These are phyloP conservation scores for Drosophila mimetica DNA, from an alignment of 2,888 invertebrate species.

Conservation along the genomic window DNA sequence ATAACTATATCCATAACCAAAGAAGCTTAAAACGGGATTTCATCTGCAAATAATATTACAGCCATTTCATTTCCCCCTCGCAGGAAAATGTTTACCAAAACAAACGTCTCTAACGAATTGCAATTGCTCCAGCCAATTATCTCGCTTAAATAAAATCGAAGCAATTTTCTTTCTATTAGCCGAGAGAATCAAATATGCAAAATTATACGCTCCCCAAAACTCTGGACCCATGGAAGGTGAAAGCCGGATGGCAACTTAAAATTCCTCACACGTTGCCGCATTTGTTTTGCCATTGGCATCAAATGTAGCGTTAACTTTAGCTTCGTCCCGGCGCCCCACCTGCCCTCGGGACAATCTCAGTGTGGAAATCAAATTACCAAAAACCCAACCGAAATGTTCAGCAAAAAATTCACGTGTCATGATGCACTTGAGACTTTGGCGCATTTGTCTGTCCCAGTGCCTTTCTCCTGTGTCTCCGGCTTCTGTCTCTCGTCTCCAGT, in stretches of 20 bases:
- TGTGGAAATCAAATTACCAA: conserved; percentile 74
- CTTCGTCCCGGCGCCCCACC: conserved; percentile 16
- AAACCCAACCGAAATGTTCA: conserved; percentile 39
- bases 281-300: conserved; percentile 56
- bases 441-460: conserved; percentile 31
- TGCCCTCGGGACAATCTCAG: conserved; percentile 56
- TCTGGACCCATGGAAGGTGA: not conserved
- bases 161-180: conserved; percentile 74
- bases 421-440: conserved; percentile 76
- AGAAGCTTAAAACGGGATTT: too few relatives aligned
- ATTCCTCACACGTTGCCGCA: conserved; percentile 71
- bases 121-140: conserved; percentile 25
- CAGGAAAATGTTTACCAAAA: not conserved
- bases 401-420: conserved; percentile 72
- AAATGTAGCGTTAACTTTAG: conserved; percentile 75
- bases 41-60: not conserved
- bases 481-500: conserved; percentile 1
- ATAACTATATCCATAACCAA: too few relatives aligned
- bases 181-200: conserved; percentile 60
- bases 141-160: conserved; percentile 30
- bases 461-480: conserved; percentile 13
- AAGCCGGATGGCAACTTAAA: conserved; percentile 34
- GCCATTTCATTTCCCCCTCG: not conserved
- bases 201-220: conserved; percentile 32
- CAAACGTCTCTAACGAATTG: conserved; percentile 13